Conservation (phyloP, 2,888 invertebrate genomes). For the Cacoxenus indagator region DNA sequence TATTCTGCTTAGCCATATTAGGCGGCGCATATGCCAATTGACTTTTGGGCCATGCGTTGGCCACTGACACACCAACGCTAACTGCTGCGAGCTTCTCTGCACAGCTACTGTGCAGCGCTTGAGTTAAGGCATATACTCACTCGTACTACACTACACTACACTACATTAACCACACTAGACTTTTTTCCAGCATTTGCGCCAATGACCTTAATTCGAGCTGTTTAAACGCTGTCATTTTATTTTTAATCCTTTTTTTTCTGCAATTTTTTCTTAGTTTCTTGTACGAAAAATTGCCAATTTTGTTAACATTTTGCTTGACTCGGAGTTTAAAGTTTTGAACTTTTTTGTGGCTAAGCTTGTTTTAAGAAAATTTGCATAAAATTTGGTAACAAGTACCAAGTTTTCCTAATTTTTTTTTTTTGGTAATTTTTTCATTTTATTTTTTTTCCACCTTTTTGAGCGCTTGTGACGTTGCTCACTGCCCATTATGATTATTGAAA, state of each 20-base stretch:
- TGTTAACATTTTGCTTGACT: slow-evolving; percentile 10
- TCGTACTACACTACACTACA: background rate
- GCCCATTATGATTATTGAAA: background rate
- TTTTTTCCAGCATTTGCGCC: slow-evolving; percentile 20
- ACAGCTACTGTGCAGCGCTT: background rate
- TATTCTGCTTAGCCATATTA: slow-evolving; percentile 10
- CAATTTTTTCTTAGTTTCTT: background rate
- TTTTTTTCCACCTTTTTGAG: background rate
- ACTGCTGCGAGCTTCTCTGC: too few species aligned
- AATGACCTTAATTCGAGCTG: slow-evolving; percentile 59
- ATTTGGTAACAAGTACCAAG: slow-evolving; percentile 13
- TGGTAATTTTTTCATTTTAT: too few species aligned
- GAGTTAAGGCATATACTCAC: background rate
- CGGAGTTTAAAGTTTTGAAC: background rate
- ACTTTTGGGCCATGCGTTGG: slow-evolving; percentile 7
- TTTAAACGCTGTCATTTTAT: slow-evolving; percentile 17
- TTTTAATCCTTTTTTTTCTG: background rate
- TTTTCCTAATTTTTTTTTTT: too few species aligned
- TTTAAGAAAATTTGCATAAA: slow-evolving; percentile 15
- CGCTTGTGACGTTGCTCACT: background rate
- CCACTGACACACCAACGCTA: too few species aligned
- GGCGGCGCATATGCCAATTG: background rate
- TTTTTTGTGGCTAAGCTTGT: background rate
- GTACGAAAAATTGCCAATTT: slow-evolving; percentile 19
- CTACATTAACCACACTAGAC: background rate